Base-by-base conservation (phyloP, 2,888 invertebrate species). In the Lasioglossum marginatum region DNA sequence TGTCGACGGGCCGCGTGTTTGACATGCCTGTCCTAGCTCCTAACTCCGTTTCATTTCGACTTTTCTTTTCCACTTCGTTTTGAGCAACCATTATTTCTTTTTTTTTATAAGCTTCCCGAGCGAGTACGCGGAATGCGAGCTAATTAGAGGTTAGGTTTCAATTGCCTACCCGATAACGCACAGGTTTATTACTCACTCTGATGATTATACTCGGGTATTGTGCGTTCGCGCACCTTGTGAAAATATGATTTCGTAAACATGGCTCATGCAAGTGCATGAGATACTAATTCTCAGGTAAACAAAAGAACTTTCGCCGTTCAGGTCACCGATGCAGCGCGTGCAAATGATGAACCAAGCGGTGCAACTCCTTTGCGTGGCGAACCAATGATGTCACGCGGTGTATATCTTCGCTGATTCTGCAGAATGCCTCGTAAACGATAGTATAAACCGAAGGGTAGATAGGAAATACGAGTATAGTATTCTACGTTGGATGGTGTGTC, bases 231-330 rank as follows among this genome's bases (percentile, higher is more conserved):
- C 48, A 43, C 80, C 80, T 71, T 78, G 40, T 66, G 66, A 81
- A 70, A 87, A 82, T 83, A 79, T 74, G 86, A 87, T 90, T 92
- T 91, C 91, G 91, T 84, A 89, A 90, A 90, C 86, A 78, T 84
- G 79, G 77, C 90, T 92, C 92, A 85, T 90, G 89, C 88, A 88
- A 93, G 90, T 90, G 87, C 89, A 91, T 89, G 90, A 91, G 89
- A 93, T 92, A 91, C 90, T 91, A 90, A 91, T 93, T 93, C 91
- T 86, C 86, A 85, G 74, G 90, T 89, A 76, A 93, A 93, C 93
- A 93, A 93, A 93, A 93, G 93, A 93, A 93, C 93, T 93, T 93
- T 93, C 93, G 92, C 93, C 86, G 91, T 90, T 91, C 88, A 88
- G 93, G 92, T 93, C 92, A 93, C 89, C 91, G 91, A 88, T 84